Base-by-base conservation (phyloP, 2,797 vertebrate genomes). In the Labroides dimidiatus region DNA sequence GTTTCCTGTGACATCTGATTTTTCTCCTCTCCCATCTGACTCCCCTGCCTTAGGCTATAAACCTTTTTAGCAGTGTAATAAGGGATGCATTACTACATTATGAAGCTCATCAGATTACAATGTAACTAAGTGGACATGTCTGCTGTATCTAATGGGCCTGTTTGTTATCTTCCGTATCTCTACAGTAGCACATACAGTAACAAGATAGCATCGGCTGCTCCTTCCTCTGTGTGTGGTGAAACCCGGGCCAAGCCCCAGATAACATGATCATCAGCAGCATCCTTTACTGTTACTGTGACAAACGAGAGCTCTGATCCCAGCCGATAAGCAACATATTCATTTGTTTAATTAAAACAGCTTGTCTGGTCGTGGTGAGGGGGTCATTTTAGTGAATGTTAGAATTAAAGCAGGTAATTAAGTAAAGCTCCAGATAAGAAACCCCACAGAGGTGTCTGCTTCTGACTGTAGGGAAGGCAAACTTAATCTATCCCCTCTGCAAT, bases 371-470 rank as follows among this genome's bases (percentile, higher is more conserved):
- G 90, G 94, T 90, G 88, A 95, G 92, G 93, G 95, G 95, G 95
- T 96, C 94, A 95, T 96, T 97, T 95, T 91, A 90, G 91, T 94
- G 95, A 96, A 95, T 94, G 93, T 94, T 95, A 93, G 96, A 97
- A 97, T 96, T 96, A 96, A 97, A 97, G 94, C 92, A 96, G 93
- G 94, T 96, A 98, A 97, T 99, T 98, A 98, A 96, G 93, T 94
- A 93, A 94, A 94, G 90, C 93, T 93, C 91, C 92, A 94, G 95
- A 96, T 97, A 97, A 98, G 96, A 92, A 86, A 95, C 91, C 93
- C 94, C 94, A 94, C 93, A 90, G 90, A 92, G 93, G 91, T 90
- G 92, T 91, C 90, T 92, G 88, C 90, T 87, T 90, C 90, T 88
- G 91, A 89, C 88, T 84, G 89, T 89, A 92, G 92, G 94, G 93